Base-by-base conservation (phyloP, 2,797 vertebrate genomes). In the Apogon talboti region DNA sequence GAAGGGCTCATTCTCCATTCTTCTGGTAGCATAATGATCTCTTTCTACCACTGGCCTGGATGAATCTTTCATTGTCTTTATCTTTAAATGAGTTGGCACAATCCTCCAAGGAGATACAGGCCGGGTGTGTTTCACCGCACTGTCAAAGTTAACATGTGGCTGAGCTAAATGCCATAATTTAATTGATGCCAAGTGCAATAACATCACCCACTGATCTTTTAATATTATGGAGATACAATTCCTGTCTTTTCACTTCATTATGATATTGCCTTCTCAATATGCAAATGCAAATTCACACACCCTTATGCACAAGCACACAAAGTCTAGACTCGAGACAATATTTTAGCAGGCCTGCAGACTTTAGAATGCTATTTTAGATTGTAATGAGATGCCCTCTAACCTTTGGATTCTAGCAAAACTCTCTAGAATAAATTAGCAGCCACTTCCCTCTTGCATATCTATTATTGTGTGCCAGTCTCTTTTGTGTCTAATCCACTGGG, bases 11-110 rank as follows among this genome's bases (percentile, higher is more conserved):
- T 72, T 72, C 71, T 72, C 83, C 64, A 81, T 82, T 89, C 80
- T 76, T 84, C 81, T 77, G 55, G 38, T 63, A 51, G 63, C 52
- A 80, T 86, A 88, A 89, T 86, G 72, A 80, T 86, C 78, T 79
- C 56, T 78, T 65, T 83, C 62, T 63, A 84, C 74, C 56, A 55
- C 67, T 76, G 70, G 66, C 62, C 64, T 41, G 61, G 63, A 84
- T 87, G 70, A 87, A 91, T 91, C 70, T 91, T 89, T 88, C 78
- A 90, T 87, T 81, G 86, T 87, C 81, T 88, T 84, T 86, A 74
- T 89, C 73, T 87, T 79, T 80, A 85, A 86, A 86, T 63, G 81
- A 85, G 65, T 73, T 66, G 74, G 81, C 72, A 65, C 64, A 56
- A 70, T 72, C 61, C 79, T 87, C 76, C 24, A 48, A 84, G 78